Evolutionary conservation across 2,888 invertebrate species (phyloP).

Genomic region (Pyrgus malvae): DNA sequence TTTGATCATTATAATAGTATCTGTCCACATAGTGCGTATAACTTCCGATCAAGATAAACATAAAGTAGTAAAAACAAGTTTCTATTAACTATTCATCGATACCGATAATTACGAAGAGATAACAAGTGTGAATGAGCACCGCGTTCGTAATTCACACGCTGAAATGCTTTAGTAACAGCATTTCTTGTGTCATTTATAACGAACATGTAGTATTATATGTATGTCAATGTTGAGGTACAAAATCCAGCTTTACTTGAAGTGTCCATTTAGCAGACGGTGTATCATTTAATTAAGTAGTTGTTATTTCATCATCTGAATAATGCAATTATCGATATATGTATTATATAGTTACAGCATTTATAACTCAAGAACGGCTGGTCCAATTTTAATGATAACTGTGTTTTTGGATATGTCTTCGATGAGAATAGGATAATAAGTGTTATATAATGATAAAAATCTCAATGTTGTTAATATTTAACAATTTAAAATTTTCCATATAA

Average conservation of each 20-base stretch:
- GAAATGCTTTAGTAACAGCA: constrained; percentile 23
- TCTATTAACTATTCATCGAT: constrained; percentile 27
- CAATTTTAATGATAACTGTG: too few relatives aligned
- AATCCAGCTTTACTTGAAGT: neutral
- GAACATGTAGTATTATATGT: neutral
- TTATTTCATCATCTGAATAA: too few relatives aligned
- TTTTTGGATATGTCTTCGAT: too few relatives aligned
- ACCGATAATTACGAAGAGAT: constrained; percentile 24
- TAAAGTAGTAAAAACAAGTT: constrained; percentile 23
- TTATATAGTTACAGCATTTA: too few relatives aligned
- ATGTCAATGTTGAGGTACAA: neutral
- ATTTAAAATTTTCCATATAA: too few relatives aligned
- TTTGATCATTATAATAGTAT: neutral
- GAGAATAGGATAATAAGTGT: too few relatives aligned
- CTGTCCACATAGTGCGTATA: neutral
- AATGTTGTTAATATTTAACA: too few relatives aligned
- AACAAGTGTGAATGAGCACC: constrained; percentile 27
- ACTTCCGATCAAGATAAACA: constrained; percentile 1
- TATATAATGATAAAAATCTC: too few relatives aligned
- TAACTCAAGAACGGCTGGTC: too few relatives aligned
- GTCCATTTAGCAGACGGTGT: neutral
- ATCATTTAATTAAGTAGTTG: too few relatives aligned
- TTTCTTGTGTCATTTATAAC: constrained; percentile 24
- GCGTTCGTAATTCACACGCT: constrained; percentile 24
- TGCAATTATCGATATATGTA: too few relatives aligned